Conservation (phyloP, 2,888 invertebrate genomes). For the Eupithecia subumbrata region DNA sequence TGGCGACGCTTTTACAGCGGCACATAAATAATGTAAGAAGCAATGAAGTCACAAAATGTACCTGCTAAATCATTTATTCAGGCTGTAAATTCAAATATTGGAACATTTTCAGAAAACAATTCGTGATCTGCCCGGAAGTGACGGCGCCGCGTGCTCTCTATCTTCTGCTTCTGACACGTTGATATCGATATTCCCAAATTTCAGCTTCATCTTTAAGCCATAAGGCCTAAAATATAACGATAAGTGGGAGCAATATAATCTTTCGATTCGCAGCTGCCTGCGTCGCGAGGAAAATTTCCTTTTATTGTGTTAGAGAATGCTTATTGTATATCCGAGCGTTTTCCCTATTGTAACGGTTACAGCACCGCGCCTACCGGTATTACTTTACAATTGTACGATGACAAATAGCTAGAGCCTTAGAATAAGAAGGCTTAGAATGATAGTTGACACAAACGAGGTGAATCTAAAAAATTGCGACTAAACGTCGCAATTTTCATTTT, state of each 20-base stretch:
- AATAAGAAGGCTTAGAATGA: too few species aligned
- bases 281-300: slow-evolving; percentile 71
- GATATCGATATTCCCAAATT: slow-evolving; percentile 49
- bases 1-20: slow-evolving; percentile 33
- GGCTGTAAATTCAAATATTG: slow-evolving; percentile 44
- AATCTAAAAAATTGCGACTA: too few species aligned
- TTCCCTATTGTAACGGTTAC: slow-evolving; percentile 68
- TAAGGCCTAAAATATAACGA: slow-evolving; percentile 62
- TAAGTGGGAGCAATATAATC: slow-evolving; percentile 57
- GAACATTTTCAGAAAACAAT: slow-evolving; percentile 56
- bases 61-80: slow-evolving; percentile 47
- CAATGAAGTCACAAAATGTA: slow-evolving; percentile 40
- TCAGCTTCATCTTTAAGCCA: slow-evolving; percentile 51
- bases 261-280: slow-evolving; percentile 60
- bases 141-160: slow-evolving; percentile 55
- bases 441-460: too few species aligned
- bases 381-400: slow-evolving; percentile 71
- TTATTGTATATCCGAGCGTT: slow-evolving; percentile 76
- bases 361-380: slow-evolving; percentile 63
- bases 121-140: slow-evolving; percentile 57
- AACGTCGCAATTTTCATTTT: too few species aligned
- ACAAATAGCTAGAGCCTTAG: slow-evolving; percentile 74
- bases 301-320: slow-evolving; percentile 79
- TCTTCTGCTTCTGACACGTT: slow-evolving; percentile 54
- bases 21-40: slow-evolving; percentile 40